phyloP scores from a whole-genome alignment of 2,113 vertebrate species.

The Callorhinus ursinus region DNA sequence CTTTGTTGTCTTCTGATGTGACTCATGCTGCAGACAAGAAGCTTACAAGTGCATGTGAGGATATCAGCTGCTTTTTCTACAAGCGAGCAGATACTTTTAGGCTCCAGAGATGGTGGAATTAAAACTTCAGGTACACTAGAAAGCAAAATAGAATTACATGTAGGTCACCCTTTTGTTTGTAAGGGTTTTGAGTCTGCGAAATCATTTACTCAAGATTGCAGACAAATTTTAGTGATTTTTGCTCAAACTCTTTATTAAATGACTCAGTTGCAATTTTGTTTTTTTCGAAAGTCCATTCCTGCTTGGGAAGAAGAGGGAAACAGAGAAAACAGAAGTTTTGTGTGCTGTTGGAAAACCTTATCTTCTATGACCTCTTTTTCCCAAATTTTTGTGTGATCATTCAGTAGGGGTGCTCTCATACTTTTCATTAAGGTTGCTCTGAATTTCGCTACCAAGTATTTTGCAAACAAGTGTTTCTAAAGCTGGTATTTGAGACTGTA shows the following conservation, averaged over 20 bases:
- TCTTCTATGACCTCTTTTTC: not conserved
- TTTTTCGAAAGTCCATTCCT: not conserved
- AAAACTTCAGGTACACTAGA: not conserved
- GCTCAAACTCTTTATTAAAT: not conserved
- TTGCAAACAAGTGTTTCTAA: not conserved
- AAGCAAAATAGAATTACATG: not conserved
- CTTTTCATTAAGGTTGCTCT: not conserved
- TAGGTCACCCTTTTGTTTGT: not conserved
- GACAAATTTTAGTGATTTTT: conserved; percentile 20
- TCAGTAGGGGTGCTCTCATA: not conserved
- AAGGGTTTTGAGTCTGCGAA: not conserved
- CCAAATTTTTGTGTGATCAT: not conserved
- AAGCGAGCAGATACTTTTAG: not conserved
- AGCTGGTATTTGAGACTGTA: not conserved
- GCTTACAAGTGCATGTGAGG: not conserved
- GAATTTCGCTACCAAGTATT: not conserved
- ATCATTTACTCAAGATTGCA: not conserved
- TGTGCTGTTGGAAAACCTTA: not conserved
- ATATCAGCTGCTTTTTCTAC: not conserved
- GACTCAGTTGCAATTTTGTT: not conserved
- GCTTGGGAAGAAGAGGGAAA: not conserved
- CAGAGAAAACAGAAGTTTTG: not conserved
- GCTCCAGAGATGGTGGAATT: not conserved
- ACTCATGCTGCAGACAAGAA: not conserved
- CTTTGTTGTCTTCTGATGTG: not conserved